phyloP scores from a whole-genome alignment of 2,888 invertebrate genomes.

The Chymomyza fuscimana region DNA sequence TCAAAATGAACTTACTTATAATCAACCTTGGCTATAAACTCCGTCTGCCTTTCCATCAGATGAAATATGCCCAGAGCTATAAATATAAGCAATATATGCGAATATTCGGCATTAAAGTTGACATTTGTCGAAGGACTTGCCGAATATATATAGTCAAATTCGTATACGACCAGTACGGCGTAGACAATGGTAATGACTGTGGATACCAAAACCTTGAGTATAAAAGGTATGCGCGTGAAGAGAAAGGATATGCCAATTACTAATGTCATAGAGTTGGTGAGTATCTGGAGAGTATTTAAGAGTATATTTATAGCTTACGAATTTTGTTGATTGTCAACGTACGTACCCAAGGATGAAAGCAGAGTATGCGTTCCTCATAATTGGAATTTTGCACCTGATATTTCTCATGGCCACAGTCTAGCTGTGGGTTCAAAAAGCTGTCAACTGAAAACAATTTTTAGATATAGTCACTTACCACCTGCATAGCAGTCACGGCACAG shows the following conservation, averaged over 20 bases:
- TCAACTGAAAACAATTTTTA: conserved; percentile 47
- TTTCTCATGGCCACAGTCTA: conserved; percentile 45
- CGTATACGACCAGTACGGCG: conserved; percentile 84
- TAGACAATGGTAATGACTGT: conserved; percentile 84
- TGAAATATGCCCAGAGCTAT: conserved; percentile 89
- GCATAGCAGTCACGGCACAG: conserved; percentile 79
- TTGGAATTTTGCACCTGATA: conserved; percentile 7
- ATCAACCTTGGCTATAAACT: conserved; percentile 93
- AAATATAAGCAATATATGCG: conserved; percentile 87
- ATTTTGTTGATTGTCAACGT: not conserved
- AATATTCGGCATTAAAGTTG: conserved; percentile 84
- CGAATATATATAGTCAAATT: conserved; percentile 82
- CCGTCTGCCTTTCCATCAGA: conserved; percentile 92
- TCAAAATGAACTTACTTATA: conserved; percentile 82
- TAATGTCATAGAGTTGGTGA: conserved; percentile 82
- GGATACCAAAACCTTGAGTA: conserved; percentile 88
- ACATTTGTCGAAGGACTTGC: conserved; percentile 86
- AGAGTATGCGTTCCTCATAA: conserved; percentile 51
- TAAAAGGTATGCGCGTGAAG: conserved; percentile 91
- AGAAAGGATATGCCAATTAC: conserved; percentile 86
- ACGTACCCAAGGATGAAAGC: conserved; percentile 79
- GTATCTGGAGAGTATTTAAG: conserved; percentile 66
- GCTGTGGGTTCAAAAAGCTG: conserved; percentile 42
- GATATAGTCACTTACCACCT: conserved; percentile 47
- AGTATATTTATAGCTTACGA: not conserved